Evolutionary conservation across 2,888 invertebrate species (phyloP), one percentile per base, ranked within the genome.

Genomic region (Zele albiditarsus): DNA sequence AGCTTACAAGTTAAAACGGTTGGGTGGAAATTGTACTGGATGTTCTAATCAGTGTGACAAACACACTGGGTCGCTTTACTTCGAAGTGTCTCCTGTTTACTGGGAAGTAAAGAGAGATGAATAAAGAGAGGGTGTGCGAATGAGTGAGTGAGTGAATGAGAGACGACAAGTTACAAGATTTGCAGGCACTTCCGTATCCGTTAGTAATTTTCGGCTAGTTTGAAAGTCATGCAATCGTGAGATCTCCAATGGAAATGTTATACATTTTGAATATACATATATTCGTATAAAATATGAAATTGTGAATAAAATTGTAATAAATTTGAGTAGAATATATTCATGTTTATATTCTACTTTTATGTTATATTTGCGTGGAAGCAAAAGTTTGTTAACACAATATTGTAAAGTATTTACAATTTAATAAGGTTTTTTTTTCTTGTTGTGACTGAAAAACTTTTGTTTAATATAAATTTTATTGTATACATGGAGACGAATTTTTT

Each of bases 1-100:
- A 27, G 60, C 46, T 71, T 46, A 62, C 71, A 71, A 71, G 62
- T 71, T 71, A 71, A 71, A 71, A 71, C 62, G 62, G 58, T 62
- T 42, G 20, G 20, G 62, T 62, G 38, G 71, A 71, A 62, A 46
- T 46, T 60, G 27, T 46, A 62, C 71, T 49, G 71, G 71, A 71
- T 62, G 71, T 62, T 46, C 71, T 62, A 71, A 71, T 71, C 71
- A 71, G 28, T 27, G 27, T 71, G 63, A 38, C 42, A 71, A 71
- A 42, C 71, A 62, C 23, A 42, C 62, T 38, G 27, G 42, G n/a
- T 68, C 68, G 46, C 31, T 53, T 23, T 23, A 53, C 53, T 53
- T 46, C 27, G 62, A 31, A 46, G 46, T 14, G 27, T 71, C 46
- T 58, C 28, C 27, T 62, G 6, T 63, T 33, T 38, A n/a, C 38